Base-by-base conservation (phyloP, 2,888 invertebrate genomes). In the Melanotus villosus region DNA sequence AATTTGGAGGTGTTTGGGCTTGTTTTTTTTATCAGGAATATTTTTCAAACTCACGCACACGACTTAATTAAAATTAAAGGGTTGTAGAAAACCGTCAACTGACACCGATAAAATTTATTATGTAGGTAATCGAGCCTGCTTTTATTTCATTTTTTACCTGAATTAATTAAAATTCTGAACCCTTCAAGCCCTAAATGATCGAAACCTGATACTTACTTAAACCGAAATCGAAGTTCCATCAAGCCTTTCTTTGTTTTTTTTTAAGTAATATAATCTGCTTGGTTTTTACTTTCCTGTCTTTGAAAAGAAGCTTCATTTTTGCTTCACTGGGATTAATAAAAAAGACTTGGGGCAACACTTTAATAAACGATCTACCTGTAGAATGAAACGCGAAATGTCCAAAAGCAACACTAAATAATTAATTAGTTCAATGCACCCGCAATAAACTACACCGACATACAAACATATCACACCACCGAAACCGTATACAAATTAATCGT, bases 401-500 rank as follows among this genome's bases (percentile, higher is more conserved):
- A n/a, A 47, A n/a, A n/a, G n/a, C n/a, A n/a, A n/a, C n/a, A n/a
- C n/a, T 47, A 47, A 47, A 9, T 47, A 47, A 18, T n/a, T 47
- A 47, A 23, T 47, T 47, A 23, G 47, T 21, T 10, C 18, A 5
- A 23, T 21, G 19, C 19, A 47, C 23, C 18, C 19, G 23, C 23
- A 16, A 47, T 23, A 12, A 23, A 47, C 47, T n/a, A 47, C 23
- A 12, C 16, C 47, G 23, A 47, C 21, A 47, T 21, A 47, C 47
- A 47, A 47, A 47, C 23, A 23, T 23, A 47, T 47, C 19, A 21
- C 47, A 12, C 23, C 47, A n/a, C 23, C 12, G 12, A 12, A 2
- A 47, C 21, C 23, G 23, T 47, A 41, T 23, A 23, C 59, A 60
- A 32, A 60, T 60, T 60, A 60, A 60, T 60, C 21, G 45, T 32